These are phyloP conservation scores for Gymnocephalus cernua DNA, from an alignment of 2,113 vertebrate species.

Conservation along the genomic window DNA sequence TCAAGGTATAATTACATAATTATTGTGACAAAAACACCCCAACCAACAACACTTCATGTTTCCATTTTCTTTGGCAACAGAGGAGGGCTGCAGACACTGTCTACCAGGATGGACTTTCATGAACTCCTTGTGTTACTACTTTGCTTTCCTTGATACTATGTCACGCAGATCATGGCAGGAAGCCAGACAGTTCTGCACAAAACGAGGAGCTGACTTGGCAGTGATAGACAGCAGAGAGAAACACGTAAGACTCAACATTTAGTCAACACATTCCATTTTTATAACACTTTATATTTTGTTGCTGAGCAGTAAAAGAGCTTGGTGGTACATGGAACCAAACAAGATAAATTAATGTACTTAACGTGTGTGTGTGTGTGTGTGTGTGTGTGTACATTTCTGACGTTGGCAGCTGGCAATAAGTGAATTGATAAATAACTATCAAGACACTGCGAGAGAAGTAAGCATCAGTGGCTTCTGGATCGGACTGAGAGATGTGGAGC, in stretches of 20 bases:
- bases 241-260: conserved; percentile 65
- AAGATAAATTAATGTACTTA: not conserved
- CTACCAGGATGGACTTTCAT: conserved; percentile 74
- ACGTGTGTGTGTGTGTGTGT: not conserved
- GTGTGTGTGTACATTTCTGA: conserved; percentile 11
- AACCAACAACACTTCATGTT: not conserved
- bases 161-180: conserved; percentile 54
- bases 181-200: conserved; percentile 70
- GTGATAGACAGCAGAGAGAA: conserved; percentile 66
- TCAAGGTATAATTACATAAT: not conserved
- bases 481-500: conserved; percentile 72
- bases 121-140: conserved; percentile 70
- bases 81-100: conserved; percentile 77
- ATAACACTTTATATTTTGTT: not conserved
- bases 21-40: not conserved
- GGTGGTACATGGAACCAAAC: not conserved
- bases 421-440: conserved; percentile 49
- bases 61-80: conserved; percentile 54
- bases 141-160: conserved; percentile 41
- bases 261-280: not conserved
- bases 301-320: not conserved
- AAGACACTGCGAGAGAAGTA: not conserved
- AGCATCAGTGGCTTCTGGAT: conserved; percentile 73
- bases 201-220: conserved; percentile 64
- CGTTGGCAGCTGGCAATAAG: conserved; percentile 63